Base-by-base conservation (phyloP, 64 coral and sea anemone genomes). In the Orbicella faveolata region DNA sequence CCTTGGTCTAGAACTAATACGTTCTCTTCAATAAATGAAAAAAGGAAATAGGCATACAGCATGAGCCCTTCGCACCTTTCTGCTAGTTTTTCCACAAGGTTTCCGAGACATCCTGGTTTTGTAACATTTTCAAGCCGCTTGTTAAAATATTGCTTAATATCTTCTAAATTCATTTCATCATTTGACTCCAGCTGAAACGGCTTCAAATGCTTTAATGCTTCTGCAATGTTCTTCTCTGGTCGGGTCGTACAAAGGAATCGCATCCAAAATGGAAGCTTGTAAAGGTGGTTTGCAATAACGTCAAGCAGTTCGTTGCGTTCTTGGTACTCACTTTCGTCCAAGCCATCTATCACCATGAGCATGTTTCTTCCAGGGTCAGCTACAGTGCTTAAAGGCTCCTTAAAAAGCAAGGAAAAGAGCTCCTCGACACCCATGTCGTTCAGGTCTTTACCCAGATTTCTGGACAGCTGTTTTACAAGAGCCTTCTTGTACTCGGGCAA, bases 221-320 rank as follows among this genome's bases (percentile, higher is more conserved):
- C 26, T 26, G 55, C 4, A 20, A 36, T 82, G 36, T 63, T 63
- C 21, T 13, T 11, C n/a, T n/a, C 39, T 74, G 89, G 79, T 52
- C 89, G 80, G 51, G 89, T 90, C 8, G 89, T 90, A 18, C 81
- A 33, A 26, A 90, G 14, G 83, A 90, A 90, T 26, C 53, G 35
- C 2, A 90, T 36, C 39, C 66, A 90, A 0, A 25, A 61, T 41
- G 89, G 89, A 34, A 90, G 79, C 63, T 82, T 79, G 21, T 19
- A 41, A 19, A 90, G 34, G 3, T 89, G 75, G 20, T 73, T 9
- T 9, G 37, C 63, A 30, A 90, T 34, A 20, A 90, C 55, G 4
- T 41, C 39, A 41, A 41, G 39, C 0, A 41, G 39, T 0, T 41
- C 39, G 0, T 41, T 41, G 39, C 39, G 69, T 21, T 36, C 69